These are phyloP conservation scores for Drosophila triauraria DNA, from an alignment of 1,140 invertebrate genomes.

Conservation along the genomic window DNA sequence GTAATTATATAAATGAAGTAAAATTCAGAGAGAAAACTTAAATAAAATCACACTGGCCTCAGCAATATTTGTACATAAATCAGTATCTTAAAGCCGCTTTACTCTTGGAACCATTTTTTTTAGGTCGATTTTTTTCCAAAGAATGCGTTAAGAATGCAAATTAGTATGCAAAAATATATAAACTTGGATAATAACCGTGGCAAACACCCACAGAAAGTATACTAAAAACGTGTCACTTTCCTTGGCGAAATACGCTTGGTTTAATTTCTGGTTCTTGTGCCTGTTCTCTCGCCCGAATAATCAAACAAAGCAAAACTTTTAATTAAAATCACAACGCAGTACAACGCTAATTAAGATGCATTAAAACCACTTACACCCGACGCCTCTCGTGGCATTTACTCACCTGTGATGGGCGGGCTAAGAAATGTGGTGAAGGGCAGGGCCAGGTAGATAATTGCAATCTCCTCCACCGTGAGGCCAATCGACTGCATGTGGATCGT, in stretches of 20 bases:
- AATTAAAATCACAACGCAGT: constrained; percentile 47
- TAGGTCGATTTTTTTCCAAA: too few relatives aligned
- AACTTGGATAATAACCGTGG: neutral
- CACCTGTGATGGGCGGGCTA: constrained; percentile 92
- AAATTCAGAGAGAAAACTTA: neutral
- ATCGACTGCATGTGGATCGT: constrained; percentile 95
- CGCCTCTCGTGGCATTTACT: constrained; percentile 54
- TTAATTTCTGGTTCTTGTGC: neutral
- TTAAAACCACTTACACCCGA: constrained; percentile 16
- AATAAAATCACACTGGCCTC: neutral
- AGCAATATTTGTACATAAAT: neutral
- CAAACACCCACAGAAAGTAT: neutral
- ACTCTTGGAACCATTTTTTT: too few relatives aligned
- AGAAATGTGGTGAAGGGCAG: constrained; percentile 93
- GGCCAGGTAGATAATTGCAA: constrained; percentile 93
- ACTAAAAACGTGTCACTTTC: neutral
- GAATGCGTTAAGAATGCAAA: neutral
- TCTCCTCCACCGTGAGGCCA: constrained; percentile 93
- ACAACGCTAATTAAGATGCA: constrained; percentile 43
- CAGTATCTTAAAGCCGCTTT: neutral
- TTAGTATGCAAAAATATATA: neutral
- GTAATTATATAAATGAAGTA: too few relatives aligned
- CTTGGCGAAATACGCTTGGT: neutral
- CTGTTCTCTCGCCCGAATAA: neutral
- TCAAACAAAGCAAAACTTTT: constrained; percentile 42